These are phyloP conservation scores for Embidobia sp. DNA, from an alignment of 2,888 invertebrate genomes.

Conservation along the genomic window DNA sequence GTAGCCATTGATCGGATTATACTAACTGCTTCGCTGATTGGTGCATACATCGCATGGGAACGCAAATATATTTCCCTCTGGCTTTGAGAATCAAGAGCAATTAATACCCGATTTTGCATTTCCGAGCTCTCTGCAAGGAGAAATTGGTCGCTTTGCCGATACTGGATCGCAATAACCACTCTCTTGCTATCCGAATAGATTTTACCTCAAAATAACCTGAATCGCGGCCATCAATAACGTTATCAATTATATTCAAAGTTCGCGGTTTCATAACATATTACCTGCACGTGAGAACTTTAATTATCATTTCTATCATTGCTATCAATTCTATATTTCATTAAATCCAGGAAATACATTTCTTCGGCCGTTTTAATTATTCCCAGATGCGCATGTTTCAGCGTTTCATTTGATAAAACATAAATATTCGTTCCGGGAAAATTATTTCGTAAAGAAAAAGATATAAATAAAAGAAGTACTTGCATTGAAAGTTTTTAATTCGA, in stretches of 20 bases:
- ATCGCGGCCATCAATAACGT: conserved; percentile 47
- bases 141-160: conserved; percentile 59
- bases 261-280: conserved; percentile 35
- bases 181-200: conserved; percentile 41
- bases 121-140: conserved; percentile 56
- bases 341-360: too few relatives aligned
- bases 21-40: conserved; percentile 69
- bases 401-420: too few relatives aligned
- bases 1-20: conserved; percentile 71
- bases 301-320: conserved; percentile 12
- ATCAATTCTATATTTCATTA: too few relatives aligned
- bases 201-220: conserved; percentile 48
- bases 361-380: too few relatives aligned
- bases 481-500: too few relatives aligned
- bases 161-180: conserved; percentile 54
- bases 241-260: conserved; percentile 57
- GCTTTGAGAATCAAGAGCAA: conserved; percentile 64
- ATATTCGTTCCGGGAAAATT: too few relatives aligned
- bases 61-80: conserved; percentile 61
- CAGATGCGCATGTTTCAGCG: too few relatives aligned
- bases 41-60: conserved; percentile 54
- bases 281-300: conserved; percentile 18
- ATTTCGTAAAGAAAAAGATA: too few relatives aligned
- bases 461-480: too few relatives aligned
- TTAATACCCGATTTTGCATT: conserved; percentile 64